Base-by-base conservation (phyloP, 23 tunicate genomes). In the Trididemnum clinides region DNA sequence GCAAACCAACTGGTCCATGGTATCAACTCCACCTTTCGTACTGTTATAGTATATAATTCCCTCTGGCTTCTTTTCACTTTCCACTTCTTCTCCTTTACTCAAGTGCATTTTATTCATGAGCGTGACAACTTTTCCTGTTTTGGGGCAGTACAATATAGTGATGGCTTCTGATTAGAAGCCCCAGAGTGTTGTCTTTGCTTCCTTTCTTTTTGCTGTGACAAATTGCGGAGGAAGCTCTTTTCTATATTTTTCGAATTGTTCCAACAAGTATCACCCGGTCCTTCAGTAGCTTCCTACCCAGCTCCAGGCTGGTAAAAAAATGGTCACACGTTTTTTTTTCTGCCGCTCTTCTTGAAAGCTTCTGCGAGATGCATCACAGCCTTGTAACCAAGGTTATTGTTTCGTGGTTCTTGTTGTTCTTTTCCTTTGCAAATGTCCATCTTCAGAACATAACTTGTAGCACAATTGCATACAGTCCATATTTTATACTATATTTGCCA, bases 221-320 rank as follows among this genome's bases (percentile, higher is more conserved):
- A 63, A 63, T 63, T 63, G 21, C 19, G 71, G 71, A n/a, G 71
- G 71, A 63, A 63, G 19, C 28, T 63, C 71, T 63, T 63, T 63
- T 6, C 26, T n/a, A 63, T 63, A n/a, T n/a, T 63, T 63, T 63
- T 25, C 22, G 71, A 63, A 63, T 63, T 63, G 23, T 63, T 63
- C 71, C 28, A 63, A 63, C 19, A 63, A 63, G 26, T 63, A 25
- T 63, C 26, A 63, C 21, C 28, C 71, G 26, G 26, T 63, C 71
- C 28, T 63, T 63, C 28, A 63, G 71, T 63, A 63, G 71, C 71
- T 63, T 63, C 71, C 71, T 63, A 25, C 28, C 71, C 19, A 63
- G 71, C 26, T 63, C 71, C 71, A 63, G 28, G n/a, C 71, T 63
- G 28, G 71, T 63, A 63, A 63, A 21, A 63, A 63, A 18, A 5